Evolutionary conservation across 2,113 vertebrate species (phyloP).

Genomic region (Felis catus): F.catus_Fca126_mat1.0 CM031425.1:49882001-49882500

Average conservation of each 20-base stretch:
- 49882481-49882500: neutral
- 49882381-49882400: neutral
- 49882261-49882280: neutral
- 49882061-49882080: neutral
- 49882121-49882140: neutral
- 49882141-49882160: no score
- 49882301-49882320: accelerated
- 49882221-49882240: neutral
- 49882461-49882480: neutral
- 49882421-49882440: neutral
- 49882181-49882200: neutral
- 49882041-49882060: neutral
- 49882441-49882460: neutral
- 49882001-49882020: neutral
- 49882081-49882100: accelerated
- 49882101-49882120: neutral
- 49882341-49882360: neutral
- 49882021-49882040: neutral
- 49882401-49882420: neutral
- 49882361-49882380: no score
- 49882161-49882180: no score
- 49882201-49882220: neutral
- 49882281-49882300: neutral
- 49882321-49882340: neutral
- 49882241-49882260: neutral